Percentiles rank a stretch among this genome's conserved stretches.
These are phyloP conservation scores for Podilymbus podiceps DNA, from an alignment of 2,113 vertebrate genomes.

Conservation along the genomic window DNA sequence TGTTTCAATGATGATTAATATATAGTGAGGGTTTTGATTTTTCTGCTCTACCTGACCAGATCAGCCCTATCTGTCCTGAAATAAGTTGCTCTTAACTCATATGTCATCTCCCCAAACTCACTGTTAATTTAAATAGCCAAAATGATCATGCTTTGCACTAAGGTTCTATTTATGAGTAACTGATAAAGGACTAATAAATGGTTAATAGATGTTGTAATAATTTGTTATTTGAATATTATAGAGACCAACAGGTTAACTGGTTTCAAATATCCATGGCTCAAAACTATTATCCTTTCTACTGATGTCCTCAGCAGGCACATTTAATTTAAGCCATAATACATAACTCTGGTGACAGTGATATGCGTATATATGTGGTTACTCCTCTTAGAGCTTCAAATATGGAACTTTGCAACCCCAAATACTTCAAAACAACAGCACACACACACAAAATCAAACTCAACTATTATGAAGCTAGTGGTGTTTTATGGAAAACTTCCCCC, in stretches of 20 bases:
- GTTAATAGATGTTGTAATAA: not conserved
- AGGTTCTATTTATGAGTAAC: not conserved
- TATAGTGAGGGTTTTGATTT: not conserved
- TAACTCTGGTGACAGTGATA: not conserved
- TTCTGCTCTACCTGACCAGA: not conserved
- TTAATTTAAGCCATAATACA: not conserved
- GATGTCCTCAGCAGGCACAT: not conserved
- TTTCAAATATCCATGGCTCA: not conserved
- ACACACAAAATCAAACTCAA: not conserved
- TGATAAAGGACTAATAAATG: not conserved
- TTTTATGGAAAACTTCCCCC: not conserved
- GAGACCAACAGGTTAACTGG: not conserved
- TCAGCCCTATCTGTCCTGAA: not conserved
- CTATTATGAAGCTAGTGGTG: not conserved
- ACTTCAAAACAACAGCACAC: not conserved
- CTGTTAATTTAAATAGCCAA: not conserved
- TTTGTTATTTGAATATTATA: not conserved
- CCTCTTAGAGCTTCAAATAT: not conserved
- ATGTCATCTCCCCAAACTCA: not conserved
- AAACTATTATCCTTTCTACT: not conserved
- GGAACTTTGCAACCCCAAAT: not conserved
- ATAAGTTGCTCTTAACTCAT: not conserved
- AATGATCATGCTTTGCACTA: not conserved
- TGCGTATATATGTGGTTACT: not conserved
- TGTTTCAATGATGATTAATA: not conserved